Percentiles rank a stretch among this genome's conserved stretches.
These are phyloP conservation scores for Mastomys coucha DNA, from an alignment of 2,113 vertebrate genomes.

Conservation along the genomic window DNA sequence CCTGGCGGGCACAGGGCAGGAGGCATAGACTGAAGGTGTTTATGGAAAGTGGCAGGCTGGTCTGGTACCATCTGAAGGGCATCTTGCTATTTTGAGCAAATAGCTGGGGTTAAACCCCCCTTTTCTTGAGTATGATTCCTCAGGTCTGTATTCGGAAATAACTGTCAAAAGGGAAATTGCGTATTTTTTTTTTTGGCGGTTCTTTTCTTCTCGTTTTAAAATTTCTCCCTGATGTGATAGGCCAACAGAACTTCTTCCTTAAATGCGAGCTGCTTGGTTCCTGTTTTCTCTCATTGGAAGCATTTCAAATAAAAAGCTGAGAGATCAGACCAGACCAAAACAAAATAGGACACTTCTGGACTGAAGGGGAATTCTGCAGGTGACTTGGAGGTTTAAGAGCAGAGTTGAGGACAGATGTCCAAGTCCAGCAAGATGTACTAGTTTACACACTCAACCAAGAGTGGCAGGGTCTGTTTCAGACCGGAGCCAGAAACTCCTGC, in stretches of 20 bases:
- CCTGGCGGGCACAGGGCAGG: not conserved
- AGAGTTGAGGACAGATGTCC: not conserved
- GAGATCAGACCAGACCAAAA: not conserved
- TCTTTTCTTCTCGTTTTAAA: conserved; percentile 81
- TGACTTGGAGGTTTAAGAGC: not conserved
- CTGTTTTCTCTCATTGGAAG: conserved; percentile 75
- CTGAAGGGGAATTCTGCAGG: conserved; percentile 37
- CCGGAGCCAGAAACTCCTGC: not conserved
- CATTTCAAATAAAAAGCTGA: conserved; percentile 64
- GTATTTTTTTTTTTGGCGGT: conserved; percentile 47
- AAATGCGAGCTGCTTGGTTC: conserved; percentile 70
- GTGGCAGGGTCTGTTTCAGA: accelerated
- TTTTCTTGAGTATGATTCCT: conserved; percentile 42
- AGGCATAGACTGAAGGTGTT: not conserved
- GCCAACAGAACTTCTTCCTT: conserved; percentile 78
- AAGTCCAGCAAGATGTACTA: not conserved
- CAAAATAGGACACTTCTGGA: not conserved
- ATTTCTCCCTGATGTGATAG: conserved; percentile 58
- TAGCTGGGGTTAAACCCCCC: not conserved
- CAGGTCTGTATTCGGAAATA: conserved; percentile 78
- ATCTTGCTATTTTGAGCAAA: accelerated
- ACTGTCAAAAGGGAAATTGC: conserved; percentile 81
- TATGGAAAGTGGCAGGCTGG: accelerated
- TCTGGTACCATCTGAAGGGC: accelerated
- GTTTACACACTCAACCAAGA: not conserved